Evolutionary conservation across 2,113 vertebrate species (phyloP), one percentile per base, ranked within the genome.

Genomic region (Trogon melanurus): DNA sequence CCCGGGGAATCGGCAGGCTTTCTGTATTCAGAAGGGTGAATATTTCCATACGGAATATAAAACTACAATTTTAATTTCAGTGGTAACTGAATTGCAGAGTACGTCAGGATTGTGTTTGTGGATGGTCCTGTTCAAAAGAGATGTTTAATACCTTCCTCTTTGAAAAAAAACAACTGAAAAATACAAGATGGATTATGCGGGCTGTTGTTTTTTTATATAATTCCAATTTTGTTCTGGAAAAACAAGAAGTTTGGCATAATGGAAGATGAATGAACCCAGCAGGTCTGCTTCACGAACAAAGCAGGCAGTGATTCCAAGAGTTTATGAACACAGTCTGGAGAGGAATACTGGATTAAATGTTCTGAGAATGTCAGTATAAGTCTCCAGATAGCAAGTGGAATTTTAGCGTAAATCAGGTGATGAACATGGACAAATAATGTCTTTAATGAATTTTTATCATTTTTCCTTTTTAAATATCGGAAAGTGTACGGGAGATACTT

Each of bases 251-350:
- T 54, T 91, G 91, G 88, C 79, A 7, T 73, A 70, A 58, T 30
- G 23, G 25, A 70, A 82, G 74, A 85, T 88, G 71, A 96, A 94
- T 82, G 71, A 96, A 80, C 64, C 51, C 79, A 73, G 38, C 51
- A 83, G 87, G 47, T 90, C 89, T 93, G 66, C 54, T 93, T 91
- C 56, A 73, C 82, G 89, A 87, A 91, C 86, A 92, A 82, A 95
- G 36, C 54, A 79, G 64, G 56, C 85, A 85, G 41, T 45, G 25
- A 32, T 93, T 90, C 81, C 74, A 95, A 85, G 50, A 91, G 27
- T 16, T 85, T 85, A 62, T 34, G 75, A 91, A 32, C 61, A 71
- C 19, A 70, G 32, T 36, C 71, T 85, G 74, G 74, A 83, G 41
- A 85, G 54, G 17, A 94, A 82, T 93, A 62, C 34, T 79, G 30